phyloP scores from a whole-genome alignment of 2,113 vertebrate species.

The Lipotes vexillifer region DNA sequence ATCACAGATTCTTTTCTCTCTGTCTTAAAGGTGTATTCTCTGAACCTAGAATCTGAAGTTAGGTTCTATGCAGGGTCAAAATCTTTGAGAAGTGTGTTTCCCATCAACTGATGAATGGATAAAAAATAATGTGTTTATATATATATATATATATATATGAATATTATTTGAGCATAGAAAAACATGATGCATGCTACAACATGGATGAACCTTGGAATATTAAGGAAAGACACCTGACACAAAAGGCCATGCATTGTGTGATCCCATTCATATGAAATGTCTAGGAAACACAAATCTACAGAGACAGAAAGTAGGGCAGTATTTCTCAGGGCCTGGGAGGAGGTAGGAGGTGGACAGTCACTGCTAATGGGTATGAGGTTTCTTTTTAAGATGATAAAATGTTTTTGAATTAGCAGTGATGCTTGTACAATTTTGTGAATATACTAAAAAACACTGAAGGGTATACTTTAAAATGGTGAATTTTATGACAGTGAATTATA shows the following conservation, averaged over 20 bases:
- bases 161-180: neutral
- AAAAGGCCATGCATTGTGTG: neutral
- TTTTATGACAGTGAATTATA: neutral
- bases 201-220: neutral
- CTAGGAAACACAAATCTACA: neutral
- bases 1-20: neutral
- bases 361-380: neutral
- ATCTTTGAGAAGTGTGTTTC: neutral
- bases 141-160: neutral
- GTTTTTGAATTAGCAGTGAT: neutral
- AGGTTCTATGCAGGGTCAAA: neutral
- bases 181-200: neutral
- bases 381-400: neutral
- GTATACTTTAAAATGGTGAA: neutral
- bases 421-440: neutral
- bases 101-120: neutral
- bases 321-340: neutral
- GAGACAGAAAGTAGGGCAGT: neutral
- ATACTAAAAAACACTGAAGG: neutral
- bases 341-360: neutral
- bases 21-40: neutral
- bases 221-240: neutral
- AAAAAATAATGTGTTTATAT: neutral
- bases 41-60: neutral
- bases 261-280: neutral